Evolutionary conservation across 2,113 vertebrate genomes (phyloP).

Genomic region (Callipepla squamata): DNA sequence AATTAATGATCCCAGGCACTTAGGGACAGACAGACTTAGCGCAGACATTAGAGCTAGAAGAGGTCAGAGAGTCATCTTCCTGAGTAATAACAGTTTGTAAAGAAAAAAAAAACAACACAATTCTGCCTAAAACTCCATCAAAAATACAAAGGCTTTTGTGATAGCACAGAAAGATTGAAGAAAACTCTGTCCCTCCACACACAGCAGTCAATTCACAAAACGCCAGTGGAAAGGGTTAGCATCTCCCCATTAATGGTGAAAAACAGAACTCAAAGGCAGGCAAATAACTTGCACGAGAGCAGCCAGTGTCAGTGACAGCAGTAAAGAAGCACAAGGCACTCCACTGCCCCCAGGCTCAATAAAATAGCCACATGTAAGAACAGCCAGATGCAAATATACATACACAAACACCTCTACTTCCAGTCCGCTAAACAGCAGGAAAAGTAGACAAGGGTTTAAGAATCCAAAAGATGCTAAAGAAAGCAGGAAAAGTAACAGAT

Average conservation of each 20-base stretch:
- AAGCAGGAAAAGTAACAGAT: neutral
- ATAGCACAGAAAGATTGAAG: neutral
- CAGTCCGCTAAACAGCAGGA: neutral
- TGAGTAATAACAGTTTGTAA: neutral
- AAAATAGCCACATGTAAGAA: neutral
- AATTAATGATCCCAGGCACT: neutral
- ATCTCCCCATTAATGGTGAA: neutral
- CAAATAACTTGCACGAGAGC: neutral
- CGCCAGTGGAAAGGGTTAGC: neutral
- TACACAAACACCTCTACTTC: neutral
- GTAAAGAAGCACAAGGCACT: neutral
- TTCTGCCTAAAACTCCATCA: neutral
- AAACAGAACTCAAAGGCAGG: neutral
- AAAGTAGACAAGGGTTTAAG: neutral
- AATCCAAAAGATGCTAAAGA: neutral
- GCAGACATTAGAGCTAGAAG: neutral
- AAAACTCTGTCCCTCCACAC: neutral
- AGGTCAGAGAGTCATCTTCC: neutral
- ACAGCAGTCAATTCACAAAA: neutral
- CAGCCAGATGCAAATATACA: neutral
- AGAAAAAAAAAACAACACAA: neutral
- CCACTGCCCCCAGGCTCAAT: neutral
- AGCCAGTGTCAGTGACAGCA: neutral
- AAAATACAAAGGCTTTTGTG: slow-evolving; percentile 12
- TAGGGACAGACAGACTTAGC: neutral